Base-by-base conservation (phyloP, 2,797 vertebrate species). In the Micrastur ruficollis region DNA sequence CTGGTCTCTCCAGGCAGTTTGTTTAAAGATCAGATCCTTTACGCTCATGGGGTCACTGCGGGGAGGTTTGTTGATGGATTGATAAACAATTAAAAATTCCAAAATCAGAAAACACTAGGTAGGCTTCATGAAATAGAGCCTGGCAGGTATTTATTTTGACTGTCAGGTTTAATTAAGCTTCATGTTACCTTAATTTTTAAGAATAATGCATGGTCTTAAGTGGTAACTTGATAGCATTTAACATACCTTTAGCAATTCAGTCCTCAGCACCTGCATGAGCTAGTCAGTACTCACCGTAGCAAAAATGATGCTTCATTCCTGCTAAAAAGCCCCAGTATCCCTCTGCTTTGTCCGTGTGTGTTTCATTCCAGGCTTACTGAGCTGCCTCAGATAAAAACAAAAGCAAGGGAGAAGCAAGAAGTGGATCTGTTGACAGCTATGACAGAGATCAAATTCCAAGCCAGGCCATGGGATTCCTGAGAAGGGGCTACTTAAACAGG, bases 361-460 rank as follows among this genome's bases (percentile, higher is more conserved):
- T 71, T 95, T 92, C 38, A 6, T 86, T 87, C 20, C 67, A 74
- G 90, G 38, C 87, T 92, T 50, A 14, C 79, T 56, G 82, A 85
- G 40, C 65, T 89, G 84, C 67, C 79, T 71, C 55, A 42, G 68
- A 42, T 65, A 55, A 92, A 81, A 97, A 97, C 90, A 95, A 95
- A 96, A 90, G 93, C 67, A 49, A 67, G 81, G 50, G 88, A 97
- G 89, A 96, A 86, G 86, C 67, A 82, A 93, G 92, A 74, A 65
- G 53, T 32, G 46, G 92, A 94, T 95, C 95, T 95, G 94, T 86
- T 94, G 96, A 97, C 96, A 95, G 96, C 70, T 91, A 80, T 88
- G 90, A 73, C 93, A 73, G 83, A 93, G 96, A 95, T 96, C 88
- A 50, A 93, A 95, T 97, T 96, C 95, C 92, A 95, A 34, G 80